phyloP scores from a whole-genome alignment of 2,797 vertebrate genomes.

The Potorous gilbertii region DNA sequence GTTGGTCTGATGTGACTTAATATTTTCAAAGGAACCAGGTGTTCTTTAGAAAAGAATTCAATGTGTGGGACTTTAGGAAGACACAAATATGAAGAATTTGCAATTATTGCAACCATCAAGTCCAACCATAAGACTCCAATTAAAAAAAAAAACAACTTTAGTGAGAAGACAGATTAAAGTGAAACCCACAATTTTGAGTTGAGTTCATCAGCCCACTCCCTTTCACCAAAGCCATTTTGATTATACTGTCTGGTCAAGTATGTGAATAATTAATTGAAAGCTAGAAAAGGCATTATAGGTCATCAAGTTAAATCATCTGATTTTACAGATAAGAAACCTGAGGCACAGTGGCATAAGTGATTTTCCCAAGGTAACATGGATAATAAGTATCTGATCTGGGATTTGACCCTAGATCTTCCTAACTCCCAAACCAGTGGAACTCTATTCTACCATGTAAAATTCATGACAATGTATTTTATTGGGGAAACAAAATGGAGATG shows the following conservation, averaged over 20 bases:
- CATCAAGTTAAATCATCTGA: background rate
- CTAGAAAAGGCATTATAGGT: background rate
- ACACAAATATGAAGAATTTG: background rate
- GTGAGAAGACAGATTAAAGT: background rate
- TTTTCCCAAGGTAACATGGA: background rate
- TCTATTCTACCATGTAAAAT: background rate
- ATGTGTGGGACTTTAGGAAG: background rate
- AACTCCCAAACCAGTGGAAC: background rate
- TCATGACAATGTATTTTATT: background rate
- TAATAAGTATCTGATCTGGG: background rate
- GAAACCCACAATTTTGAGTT: background rate
- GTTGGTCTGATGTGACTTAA: slow-evolving; percentile 39
- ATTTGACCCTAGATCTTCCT: background rate
- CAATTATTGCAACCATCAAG: background rate
- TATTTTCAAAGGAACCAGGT: slow-evolving; percentile 47
- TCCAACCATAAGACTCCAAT: background rate
- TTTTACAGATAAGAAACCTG: background rate
- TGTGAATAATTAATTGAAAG: background rate
- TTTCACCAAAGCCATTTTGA: background rate
- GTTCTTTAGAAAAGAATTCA: background rate
- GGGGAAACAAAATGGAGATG: background rate
- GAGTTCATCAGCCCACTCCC: background rate
- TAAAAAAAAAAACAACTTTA: background rate
- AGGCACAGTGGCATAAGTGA: background rate
- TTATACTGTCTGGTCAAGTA: background rate